Evolutionary conservation across 2,113 vertebrate genomes (phyloP), one percentile per base, ranked within the genome.

Genomic region (Piliocolobus tephrosceles): DNA sequence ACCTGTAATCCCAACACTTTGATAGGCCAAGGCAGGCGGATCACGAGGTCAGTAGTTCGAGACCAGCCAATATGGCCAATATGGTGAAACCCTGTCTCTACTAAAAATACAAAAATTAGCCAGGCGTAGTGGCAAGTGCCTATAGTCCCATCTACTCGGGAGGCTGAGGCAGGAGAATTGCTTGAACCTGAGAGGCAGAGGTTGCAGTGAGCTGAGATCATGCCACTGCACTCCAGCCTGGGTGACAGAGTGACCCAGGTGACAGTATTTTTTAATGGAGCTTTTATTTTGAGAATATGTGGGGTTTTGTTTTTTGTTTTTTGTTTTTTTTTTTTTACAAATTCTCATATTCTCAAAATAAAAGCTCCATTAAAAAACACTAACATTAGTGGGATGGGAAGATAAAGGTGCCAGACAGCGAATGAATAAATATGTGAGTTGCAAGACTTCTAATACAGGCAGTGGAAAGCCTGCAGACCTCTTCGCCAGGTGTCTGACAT

Each of bases 401-500:
- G 57, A 90, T 68, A 52, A 75, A 84, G 70, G 23, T 43, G 45
- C 75, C 17, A 8, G 88, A 61, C 9, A 20, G 20, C 27, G 23
- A 58, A n/a, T 95, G 70, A 88, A 95, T 94, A 96, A 97, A 90
- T 89, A 97, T 25, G 23, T 17, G 16, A 72, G 8, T 38, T 55
- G 16, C 75, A 76, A 57, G n/a, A 83, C 32, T 40, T 81, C 76
- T 43, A 20, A 40, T 2, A 64, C n/a, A 78, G 85, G 61, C 47
- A 55, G 7, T 14, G 35, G 40, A 76, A 86, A 75, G 64, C 32
- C 17, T 43, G 25, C 3, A 0, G 43, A 87, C 38, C 22, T 83
- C 84, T 85, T 52, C 58, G 75, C 55, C 66, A 87, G 27, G n/a
- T 85, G 52, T 32, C 78, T 66, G 72, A 66, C 76, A 52, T 73